phyloP scores from a whole-genome alignment of 2,113 vertebrate genomes.

The Peromyscus maniculatus region DNA sequence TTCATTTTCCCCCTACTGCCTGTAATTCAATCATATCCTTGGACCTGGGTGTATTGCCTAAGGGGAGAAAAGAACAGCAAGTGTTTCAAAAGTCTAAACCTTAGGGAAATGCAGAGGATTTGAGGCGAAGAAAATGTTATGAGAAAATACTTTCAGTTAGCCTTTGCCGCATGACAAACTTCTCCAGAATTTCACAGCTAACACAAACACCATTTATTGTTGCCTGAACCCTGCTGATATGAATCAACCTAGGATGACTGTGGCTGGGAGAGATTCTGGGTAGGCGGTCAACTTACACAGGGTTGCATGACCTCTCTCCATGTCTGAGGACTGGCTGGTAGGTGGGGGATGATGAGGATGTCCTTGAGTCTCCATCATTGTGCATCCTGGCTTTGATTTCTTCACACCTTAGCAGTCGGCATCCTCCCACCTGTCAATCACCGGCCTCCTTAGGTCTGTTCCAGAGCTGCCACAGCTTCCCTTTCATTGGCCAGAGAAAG shows the following conservation, averaged over 20 bases:
- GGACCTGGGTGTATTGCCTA: background rate
- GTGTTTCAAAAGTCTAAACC: constrained; percentile 21
- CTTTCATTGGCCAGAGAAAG: background rate
- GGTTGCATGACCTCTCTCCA: background rate
- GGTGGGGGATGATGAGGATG: rapidly evolving
- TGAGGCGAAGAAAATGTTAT: constrained; percentile 10
- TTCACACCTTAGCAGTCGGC: background rate
- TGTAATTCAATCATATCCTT: constrained; percentile 17
- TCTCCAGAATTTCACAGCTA: background rate
- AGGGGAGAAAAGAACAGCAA: background rate
- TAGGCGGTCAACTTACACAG: too few species aligned
- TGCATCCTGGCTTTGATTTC: background rate
- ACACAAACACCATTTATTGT: background rate
- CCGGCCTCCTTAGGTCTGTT: background rate
- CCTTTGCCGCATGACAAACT: background rate
- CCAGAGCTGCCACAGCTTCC: background rate
- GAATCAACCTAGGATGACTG: background rate
- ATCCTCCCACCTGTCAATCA: background rate
- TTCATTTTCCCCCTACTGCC: background rate
- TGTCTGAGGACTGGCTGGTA: background rate
- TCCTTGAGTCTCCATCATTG: background rate
- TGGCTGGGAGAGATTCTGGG: background rate
- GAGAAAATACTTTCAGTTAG: constrained; percentile 25
- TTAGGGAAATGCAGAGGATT: constrained; percentile 46
- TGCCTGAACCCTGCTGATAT: background rate